These are phyloP conservation scores for Heterodera schachtii DNA, from an alignment of 1,140 invertebrate species.

Conservation along the genomic window DNA sequence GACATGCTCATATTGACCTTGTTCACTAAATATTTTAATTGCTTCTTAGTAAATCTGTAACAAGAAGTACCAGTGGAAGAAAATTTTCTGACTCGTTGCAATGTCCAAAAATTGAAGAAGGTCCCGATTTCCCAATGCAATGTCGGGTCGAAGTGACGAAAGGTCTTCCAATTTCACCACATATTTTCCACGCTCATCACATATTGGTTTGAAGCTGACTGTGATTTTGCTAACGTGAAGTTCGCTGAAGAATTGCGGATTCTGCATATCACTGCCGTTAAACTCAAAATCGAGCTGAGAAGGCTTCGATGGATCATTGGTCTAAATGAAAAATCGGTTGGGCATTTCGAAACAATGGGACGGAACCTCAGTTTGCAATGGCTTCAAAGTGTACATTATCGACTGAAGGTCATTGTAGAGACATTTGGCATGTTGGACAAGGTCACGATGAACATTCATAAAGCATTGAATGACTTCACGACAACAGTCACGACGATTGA, in stretches of 20 bases:
- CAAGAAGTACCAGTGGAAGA: slow-evolving; percentile 13
- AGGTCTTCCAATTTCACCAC: slow-evolving; percentile 18
- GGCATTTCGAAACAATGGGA: neutral
- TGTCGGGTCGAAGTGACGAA: neutral
- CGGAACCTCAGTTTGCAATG: neutral
- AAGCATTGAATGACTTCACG: slow-evolving; percentile 26
- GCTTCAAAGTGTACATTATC: slow-evolving; percentile 27
- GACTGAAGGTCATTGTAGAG: slow-evolving; percentile 34
- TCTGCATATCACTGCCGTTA: neutral
- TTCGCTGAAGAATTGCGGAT: neutral
- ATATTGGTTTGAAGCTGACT: neutral
- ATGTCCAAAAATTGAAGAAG: slow-evolving; percentile 35
- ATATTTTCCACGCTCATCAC: neutral
- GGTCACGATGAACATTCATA: slow-evolving; percentile 10
- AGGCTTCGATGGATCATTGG: neutral
- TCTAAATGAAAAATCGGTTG: neutral
- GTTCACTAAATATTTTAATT: slow-evolving; percentile 1
- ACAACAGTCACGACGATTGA: slow-evolving; percentile 21
- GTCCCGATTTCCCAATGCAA: neutral
- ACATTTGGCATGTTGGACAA: neutral
- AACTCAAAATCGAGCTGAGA: slow-evolving; percentile 6
- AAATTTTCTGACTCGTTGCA: slow-evolving; percentile 34
- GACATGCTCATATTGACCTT: slow-evolving; percentile 20
- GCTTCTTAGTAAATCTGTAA: neutral
- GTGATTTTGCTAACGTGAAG: slow-evolving; percentile 18